Evolutionary conservation across 2,888 invertebrate species (phyloP).

Genomic region (Acrobasis suavella): DNA sequence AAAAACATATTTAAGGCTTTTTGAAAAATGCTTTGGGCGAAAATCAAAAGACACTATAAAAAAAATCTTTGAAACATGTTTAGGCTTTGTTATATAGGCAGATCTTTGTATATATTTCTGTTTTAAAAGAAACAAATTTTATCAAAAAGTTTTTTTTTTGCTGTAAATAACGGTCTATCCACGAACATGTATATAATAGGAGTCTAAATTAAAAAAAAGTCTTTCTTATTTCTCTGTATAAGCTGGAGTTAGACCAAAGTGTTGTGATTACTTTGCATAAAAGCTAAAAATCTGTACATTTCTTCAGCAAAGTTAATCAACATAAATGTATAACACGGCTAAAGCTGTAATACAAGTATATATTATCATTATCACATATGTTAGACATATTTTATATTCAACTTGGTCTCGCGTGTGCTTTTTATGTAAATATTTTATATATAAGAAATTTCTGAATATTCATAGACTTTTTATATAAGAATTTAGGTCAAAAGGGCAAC

Average conservation of each 20-base stretch:
- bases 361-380: constrained; percentile 44
- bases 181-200: constrained; percentile 37
- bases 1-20: constrained; percentile 59
- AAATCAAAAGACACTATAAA: constrained; percentile 26
- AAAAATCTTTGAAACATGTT: constrained; percentile 56
- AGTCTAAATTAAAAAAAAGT: constrained; percentile 31
- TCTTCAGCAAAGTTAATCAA: constrained; percentile 68
- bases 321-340: constrained; percentile 59
- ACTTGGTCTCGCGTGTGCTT: constrained; percentile 48
- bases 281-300: constrained; percentile 55
- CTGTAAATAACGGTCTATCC: constrained; percentile 38
- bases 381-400: constrained; percentile 42
- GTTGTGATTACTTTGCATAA: constrained; percentile 76
- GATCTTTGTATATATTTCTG: constrained; percentile 77
- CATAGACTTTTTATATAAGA: background rate
- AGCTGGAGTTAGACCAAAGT: constrained; percentile 88
- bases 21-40: constrained; percentile 70
- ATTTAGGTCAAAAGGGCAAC: background rate
- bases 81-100: constrained; percentile 70
- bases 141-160: constrained; percentile 31
- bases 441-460: constrained; percentile 18
- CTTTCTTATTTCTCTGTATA: constrained; percentile 60
- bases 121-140: constrained; percentile 52
- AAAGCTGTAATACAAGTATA: constrained; percentile 61
- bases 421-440: constrained; percentile 27